A percentile compares a stretch with the other conserved stretches of the same genome.
phyloP scores from a whole-genome alignment of 2,888 invertebrate species.

The Drosophila borealis region DNA sequence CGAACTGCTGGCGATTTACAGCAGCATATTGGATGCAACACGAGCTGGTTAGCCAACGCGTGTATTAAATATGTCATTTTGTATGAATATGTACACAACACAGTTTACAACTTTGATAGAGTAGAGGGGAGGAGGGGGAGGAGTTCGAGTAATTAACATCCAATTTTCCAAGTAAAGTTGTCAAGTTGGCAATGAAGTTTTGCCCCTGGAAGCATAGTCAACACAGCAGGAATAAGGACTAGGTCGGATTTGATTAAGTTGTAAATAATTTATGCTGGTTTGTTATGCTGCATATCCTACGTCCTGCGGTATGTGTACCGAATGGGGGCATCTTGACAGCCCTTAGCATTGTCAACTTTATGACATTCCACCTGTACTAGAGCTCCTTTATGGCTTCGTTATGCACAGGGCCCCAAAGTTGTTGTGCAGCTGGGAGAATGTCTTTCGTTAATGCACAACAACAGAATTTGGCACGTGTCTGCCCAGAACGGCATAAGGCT shows the following conservation, averaged over 20 bases:
- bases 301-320: conserved; percentile 11
- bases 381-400: conserved; percentile 53
- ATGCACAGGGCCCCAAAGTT: conserved; percentile 59
- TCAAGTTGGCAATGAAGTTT: conserved; percentile 67
- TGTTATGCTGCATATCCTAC: conserved; percentile 43
- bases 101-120: conserved; percentile 36
- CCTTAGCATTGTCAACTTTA: conserved; percentile 73
- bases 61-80: conserved; percentile 17
- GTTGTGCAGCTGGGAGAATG: conserved; percentile 46
- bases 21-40: neutral
- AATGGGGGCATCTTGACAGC: conserved; percentile 18
- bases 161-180: conserved; percentile 66
- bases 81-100: conserved; percentile 14
- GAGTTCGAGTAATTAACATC: conserved; percentile 73
- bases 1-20: conserved; percentile 24
- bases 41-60: conserved; percentile 13
- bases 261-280: conserved; percentile 68
- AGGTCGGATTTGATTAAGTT: conserved; percentile 69
- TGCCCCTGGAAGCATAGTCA: neutral
- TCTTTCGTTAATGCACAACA: conserved; percentile 38
- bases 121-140: conserved; percentile 15
- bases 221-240: conserved; percentile 2
- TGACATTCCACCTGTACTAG: conserved; percentile 54
- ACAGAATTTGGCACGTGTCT: conserved; percentile 28
- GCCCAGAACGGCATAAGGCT: neutral